Conservation (phyloP, 2,113 vertebrate species). For the Aviceda subcristata region DNA sequence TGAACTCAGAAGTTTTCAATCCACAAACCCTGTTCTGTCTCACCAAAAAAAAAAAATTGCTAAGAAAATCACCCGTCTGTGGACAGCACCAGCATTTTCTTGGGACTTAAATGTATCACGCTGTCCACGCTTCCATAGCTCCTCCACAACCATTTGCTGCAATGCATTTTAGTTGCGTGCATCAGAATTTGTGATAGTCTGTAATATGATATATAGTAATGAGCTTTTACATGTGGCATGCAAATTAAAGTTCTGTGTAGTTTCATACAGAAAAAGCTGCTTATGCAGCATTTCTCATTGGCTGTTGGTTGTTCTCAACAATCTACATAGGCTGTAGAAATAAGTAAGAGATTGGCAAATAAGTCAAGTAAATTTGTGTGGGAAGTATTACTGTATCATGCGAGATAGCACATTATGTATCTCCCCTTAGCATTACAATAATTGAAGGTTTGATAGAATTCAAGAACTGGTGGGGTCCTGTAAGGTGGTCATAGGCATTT, state of each 20-base stretch:
- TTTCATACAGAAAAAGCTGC: slow-evolving; percentile 5
- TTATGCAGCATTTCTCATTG: background rate
- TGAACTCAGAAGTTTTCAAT: background rate
- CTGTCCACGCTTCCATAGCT: background rate
- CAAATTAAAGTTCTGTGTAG: slow-evolving; percentile 1
- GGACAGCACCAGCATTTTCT: background rate
- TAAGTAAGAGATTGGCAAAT: background rate
- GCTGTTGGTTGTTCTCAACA: background rate
- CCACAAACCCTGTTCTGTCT: background rate
- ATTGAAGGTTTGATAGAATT: background rate
- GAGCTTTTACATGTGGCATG: slow-evolving; percentile 12
- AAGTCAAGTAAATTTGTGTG: background rate
- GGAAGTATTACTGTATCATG: background rate
- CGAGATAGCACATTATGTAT: background rate
- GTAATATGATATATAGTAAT: background rate
- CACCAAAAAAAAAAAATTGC: background rate
- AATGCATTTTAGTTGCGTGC: background rate
- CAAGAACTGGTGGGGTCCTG: background rate
- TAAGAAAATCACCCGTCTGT: background rate
- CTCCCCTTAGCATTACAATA: background rate
- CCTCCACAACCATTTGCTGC: background rate
- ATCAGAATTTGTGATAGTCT: background rate
- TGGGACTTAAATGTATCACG: background rate
- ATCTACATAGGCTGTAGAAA: background rate
- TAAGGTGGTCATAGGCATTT: fast-evolving